Percentiles rank a stretch among this genome's conserved stretches.
phyloP scores from a whole-genome alignment of 2,888 invertebrate genomes.

The Brachyptera putata region DNA sequence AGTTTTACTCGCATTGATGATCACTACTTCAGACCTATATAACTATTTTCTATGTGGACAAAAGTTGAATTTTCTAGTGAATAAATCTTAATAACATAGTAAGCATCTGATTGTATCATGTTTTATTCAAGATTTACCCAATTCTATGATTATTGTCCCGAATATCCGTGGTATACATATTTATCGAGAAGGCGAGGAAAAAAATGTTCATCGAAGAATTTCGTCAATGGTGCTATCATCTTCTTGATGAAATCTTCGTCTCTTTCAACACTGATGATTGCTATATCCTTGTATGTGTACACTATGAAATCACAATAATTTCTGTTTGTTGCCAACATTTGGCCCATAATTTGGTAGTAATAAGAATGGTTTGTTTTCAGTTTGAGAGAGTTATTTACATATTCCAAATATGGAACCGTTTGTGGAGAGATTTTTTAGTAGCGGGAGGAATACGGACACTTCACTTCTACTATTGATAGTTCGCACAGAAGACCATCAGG shows the following conservation, averaged over 20 bases:
- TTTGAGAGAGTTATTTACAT: slow-evolving; percentile 16
- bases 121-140: too few relatives aligned
- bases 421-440: slow-evolving; percentile 22
- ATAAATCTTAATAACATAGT: too few relatives aligned
- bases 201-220: slow-evolving; percentile 27
- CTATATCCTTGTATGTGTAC: slow-evolving; percentile 27
- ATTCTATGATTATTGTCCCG: not conserved
- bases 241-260: slow-evolving; percentile 28
- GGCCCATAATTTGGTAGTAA: slow-evolving; percentile 16
- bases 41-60: too few relatives aligned
- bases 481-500: slow-evolving; percentile 29
- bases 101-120: too few relatives aligned
- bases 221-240: slow-evolving; percentile 25
- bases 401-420: slow-evolving; percentile 28
- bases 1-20: too few relatives aligned
- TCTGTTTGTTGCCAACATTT: slow-evolving; percentile 29
- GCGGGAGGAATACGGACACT: slow-evolving; percentile 26
- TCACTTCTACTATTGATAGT: slow-evolving; percentile 29
- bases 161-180: slow-evolving; percentile 25
- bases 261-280: slow-evolving; percentile 22
- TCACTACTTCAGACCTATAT: too few relatives aligned
- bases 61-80: too few relatives aligned
- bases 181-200: slow-evolving; percentile 26
- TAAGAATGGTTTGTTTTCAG: slow-evolving; percentile 27
- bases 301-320: slow-evolving; percentile 27